phyloP scores from a whole-genome alignment of 2,113 vertebrate genomes.

The Thalassarche chlororhynchos region DNA sequence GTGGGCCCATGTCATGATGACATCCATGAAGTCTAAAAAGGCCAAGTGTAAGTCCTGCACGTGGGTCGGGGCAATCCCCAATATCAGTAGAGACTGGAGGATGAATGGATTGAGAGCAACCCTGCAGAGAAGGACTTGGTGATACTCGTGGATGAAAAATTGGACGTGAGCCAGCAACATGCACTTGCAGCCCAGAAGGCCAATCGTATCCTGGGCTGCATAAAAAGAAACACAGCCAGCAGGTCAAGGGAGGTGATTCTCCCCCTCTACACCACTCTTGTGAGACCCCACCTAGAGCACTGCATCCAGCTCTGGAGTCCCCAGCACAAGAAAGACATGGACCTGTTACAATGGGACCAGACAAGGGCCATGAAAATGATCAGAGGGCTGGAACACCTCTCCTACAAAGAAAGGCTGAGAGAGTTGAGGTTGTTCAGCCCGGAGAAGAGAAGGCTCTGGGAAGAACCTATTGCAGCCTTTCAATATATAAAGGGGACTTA shows the following conservation, averaged over 20 bases:
- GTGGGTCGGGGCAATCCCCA: background rate
- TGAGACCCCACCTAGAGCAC: background rate
- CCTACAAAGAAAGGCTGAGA: background rate
- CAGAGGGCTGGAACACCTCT: background rate
- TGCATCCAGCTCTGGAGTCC: background rate
- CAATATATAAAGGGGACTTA: background rate
- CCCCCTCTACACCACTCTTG: rapidly evolving
- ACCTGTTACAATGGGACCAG: background rate
- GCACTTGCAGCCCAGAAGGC: background rate
- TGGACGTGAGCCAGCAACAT: rapidly evolving
- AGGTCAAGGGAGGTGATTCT: background rate
- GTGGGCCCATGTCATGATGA: too few species aligned
- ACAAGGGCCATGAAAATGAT: background rate
- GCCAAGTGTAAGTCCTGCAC: background rate
- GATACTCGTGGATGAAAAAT: background rate
- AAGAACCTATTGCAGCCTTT: background rate
- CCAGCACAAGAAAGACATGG: background rate
- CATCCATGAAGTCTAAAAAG: background rate
- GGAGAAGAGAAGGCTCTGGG: background rate
- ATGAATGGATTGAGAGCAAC: background rate
- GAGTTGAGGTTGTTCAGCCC: background rate
- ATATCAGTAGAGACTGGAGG: background rate
- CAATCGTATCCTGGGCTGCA: background rate
- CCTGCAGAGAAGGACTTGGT: background rate
- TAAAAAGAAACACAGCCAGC: background rate